A percentile compares a stretch with the other conserved stretches of the same genome.
These are phyloP conservation scores for Heterodera carotae DNA, from an alignment of 1,140 invertebrate genomes.

Conservation along the genomic window DNA sequence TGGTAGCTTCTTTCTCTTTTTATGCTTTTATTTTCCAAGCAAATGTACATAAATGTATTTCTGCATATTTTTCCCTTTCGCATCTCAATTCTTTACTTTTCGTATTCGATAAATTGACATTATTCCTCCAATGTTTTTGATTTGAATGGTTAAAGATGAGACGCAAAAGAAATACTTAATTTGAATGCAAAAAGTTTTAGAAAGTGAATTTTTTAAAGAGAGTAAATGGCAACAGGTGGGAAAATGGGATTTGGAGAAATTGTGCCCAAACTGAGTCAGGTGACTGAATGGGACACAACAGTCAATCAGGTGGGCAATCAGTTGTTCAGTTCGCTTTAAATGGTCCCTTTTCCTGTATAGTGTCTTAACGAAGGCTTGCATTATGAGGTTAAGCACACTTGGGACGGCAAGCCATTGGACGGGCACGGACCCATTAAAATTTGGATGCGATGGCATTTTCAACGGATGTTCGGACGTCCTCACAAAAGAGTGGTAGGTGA, in stretches of 20 bases:
- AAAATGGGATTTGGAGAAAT: conserved; percentile 25
- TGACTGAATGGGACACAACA: conserved; percentile 37
- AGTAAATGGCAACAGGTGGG: conserved; percentile 25
- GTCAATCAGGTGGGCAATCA: conserved; percentile 29
- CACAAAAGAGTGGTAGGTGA: conserved; percentile 56
- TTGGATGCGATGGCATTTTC: conserved; percentile 59
- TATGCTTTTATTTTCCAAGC: background rate
- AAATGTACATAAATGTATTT: conserved; percentile 9
- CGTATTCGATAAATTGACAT: background rate
- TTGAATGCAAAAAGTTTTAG: no score
- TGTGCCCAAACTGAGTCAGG: conserved; percentile 28
- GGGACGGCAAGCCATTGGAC: conserved; percentile 56
- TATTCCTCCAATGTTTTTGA: no score
- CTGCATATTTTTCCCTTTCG: conserved; percentile 19
- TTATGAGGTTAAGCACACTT: conserved; percentile 55
- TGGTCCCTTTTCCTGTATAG: conserved; percentile 37
- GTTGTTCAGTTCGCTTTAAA: conserved; percentile 1
- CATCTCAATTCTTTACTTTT: background rate
- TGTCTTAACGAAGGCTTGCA: conserved; percentile 45
- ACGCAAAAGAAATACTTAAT: no score
- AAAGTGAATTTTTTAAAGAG: background rate
- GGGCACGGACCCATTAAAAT: conserved; percentile 60
- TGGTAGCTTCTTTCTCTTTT: no score
- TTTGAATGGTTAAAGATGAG: no score
- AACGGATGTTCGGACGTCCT: conserved; percentile 50